A percentile compares a stretch with the other conserved stretches of the same genome.
Evolutionary conservation across 2,113 vertebrate genomes (phyloP).

Genomic region (Syrmaticus mikado): DNA sequence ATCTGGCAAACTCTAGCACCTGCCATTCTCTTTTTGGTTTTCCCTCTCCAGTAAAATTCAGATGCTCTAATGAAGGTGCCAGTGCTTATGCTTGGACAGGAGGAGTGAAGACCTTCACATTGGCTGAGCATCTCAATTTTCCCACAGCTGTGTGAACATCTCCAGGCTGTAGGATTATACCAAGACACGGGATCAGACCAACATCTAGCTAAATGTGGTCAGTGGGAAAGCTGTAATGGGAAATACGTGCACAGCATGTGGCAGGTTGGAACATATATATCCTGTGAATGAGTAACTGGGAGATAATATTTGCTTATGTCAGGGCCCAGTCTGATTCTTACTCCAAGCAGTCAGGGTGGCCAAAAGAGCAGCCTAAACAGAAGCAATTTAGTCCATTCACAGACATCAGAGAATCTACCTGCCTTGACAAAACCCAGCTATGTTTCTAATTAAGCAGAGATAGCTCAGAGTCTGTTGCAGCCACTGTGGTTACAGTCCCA

Average conservation of each 20-base stretch:
- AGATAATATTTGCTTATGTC: not conserved
- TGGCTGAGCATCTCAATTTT: not conserved
- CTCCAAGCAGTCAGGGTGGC: slow-evolving; percentile 1
- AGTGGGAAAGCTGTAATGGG: not conserved
- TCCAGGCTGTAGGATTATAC: not conserved
- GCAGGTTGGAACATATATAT: not conserved
- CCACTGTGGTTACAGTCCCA: not conserved
- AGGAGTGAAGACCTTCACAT: not conserved
- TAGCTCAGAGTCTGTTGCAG: slow-evolving; percentile 28
- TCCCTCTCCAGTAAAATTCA: not conserved
- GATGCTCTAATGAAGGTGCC: not conserved
- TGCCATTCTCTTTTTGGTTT: not conserved
- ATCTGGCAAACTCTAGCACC: not conserved
- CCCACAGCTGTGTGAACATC: not conserved
- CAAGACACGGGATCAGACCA: not conserved
- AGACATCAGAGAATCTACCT: slow-evolving; percentile 46
- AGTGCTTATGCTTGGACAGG: not conserved
- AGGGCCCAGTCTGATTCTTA: not conserved
- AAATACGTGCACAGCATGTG: not conserved
- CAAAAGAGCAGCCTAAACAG: slow-evolving; percentile 12
- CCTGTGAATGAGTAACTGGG: not conserved
- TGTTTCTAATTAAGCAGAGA: slow-evolving; percentile 17
- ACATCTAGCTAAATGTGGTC: not conserved
- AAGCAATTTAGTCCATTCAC: slow-evolving; percentile 19
- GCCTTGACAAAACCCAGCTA: slow-evolving; percentile 35